Conservation (phyloP, 2,113 vertebrate species). For the Procavia capensis region DNA sequence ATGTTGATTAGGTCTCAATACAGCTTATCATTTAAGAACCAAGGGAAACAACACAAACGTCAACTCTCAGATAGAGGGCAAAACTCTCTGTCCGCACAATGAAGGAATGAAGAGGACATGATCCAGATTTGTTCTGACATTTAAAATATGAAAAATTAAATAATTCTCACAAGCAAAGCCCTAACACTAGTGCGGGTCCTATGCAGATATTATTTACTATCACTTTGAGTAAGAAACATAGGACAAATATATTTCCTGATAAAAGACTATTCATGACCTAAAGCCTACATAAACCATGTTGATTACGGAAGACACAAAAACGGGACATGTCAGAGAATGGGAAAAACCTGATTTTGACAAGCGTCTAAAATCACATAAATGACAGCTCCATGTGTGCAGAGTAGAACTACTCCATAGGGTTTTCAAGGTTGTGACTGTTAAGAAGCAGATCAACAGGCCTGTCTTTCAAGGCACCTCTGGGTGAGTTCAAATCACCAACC, state of each 20-base stretch:
- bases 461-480: not conserved
- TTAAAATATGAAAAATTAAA: not conserved
- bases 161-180: constrained; percentile 24
- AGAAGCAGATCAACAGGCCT: not conserved
- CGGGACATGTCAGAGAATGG: not conserved
- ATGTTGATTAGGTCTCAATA: constrained; percentile 38
- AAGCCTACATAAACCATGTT: not conserved
- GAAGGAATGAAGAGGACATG: not conserved
- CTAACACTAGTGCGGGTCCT: not conserved
- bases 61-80: not conserved
- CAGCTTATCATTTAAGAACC: constrained; percentile 31
- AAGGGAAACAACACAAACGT: not conserved
- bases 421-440: not conserved
- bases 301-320: not conserved
- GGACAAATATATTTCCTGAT: not conserved
- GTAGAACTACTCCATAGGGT: not conserved
- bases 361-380: constrained; percentile 25
- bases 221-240: not conserved
- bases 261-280: not conserved
- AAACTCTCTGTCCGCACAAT: not conserved
- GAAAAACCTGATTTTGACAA: constrained; percentile 20
- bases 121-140: not conserved
- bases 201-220: not conserved
- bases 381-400: not conserved
- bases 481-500: too few species aligned